Evolutionary conservation across 1,140 invertebrate species (phyloP).

Genomic region (Pygmarrhopalites habei): DNA sequence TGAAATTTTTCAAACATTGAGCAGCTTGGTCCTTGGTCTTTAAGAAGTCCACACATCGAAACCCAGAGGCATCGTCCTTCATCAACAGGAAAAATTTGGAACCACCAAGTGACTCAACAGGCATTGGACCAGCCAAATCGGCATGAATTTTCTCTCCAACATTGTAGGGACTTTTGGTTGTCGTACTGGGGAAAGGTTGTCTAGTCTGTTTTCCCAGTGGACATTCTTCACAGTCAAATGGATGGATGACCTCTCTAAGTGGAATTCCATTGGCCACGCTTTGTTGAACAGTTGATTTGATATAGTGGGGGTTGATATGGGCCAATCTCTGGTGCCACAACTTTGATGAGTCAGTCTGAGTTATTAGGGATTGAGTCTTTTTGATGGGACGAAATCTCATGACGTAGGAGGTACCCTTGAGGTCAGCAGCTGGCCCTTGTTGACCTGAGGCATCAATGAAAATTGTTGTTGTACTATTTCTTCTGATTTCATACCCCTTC

Average conservation of each 20-base stretch:
- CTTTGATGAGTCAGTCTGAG: neutral
- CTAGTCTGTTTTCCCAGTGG: too few species aligned
- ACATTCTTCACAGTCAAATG: too few species aligned
- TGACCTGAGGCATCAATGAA: neutral
- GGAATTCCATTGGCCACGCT: too few species aligned
- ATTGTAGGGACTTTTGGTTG: too few species aligned
- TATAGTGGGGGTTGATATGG: too few species aligned
- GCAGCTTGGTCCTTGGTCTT: neutral
- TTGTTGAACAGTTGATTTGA: too few species aligned
- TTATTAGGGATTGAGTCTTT: neutral
- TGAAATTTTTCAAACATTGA: neutral
- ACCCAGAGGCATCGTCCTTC: constrained; percentile 9
- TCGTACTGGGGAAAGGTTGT: too few species aligned
- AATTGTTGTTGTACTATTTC: neutral
- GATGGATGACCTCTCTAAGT: too few species aligned
- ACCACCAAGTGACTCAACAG: neutral
- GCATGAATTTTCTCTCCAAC: constrained; percentile 12
- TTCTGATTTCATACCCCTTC: neutral
- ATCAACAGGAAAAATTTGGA: constrained; percentile 14
- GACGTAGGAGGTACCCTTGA: neutral
- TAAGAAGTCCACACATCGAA: neutral
- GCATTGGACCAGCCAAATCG: neutral
- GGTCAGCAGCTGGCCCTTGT: neutral
- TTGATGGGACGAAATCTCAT: neutral
- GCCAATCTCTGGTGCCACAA: too few species aligned